Evolutionary conservation across 2,113 vertebrate species (phyloP), one percentile per base, ranked within the genome.

Genomic region (Plecturocebus donacophilus): DNA sequence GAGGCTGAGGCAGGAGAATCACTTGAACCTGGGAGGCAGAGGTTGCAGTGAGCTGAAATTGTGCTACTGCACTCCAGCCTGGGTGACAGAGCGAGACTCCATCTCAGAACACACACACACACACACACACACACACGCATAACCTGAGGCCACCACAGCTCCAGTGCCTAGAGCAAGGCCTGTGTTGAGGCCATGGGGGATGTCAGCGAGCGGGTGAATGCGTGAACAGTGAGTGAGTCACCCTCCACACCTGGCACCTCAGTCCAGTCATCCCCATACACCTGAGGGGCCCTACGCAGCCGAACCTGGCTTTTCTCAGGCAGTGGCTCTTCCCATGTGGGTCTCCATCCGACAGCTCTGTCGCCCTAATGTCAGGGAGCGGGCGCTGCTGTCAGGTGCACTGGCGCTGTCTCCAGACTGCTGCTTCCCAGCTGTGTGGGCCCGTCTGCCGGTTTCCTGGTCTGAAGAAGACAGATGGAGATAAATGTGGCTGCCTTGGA

Each of bases 171-270:
- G 38, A 35, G 7, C 17, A 32, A 16, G 2, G n/a, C 77, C 35
- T 3, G 8, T 4, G 0, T 10, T 4, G 32, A 21, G 68, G 58
- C 40, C 30, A 32, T 21, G 0, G 30, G 6, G 14, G 20, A 4
- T 4, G 6, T 30, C 3, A 30, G 45, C 2, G 2, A 20, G 8
- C 1, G 21, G n/a, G 5, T 0, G 38, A 81, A 13, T 8, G 66
- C 14, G 68, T 45, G 23, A 38, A 25, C 4, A 20, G 11, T 1
- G 5, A 2, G 9, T 4, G 25, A 73, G 1, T 7, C 0, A 0
- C 23, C 32, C 45, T 64, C 49, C 73, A 16, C 25, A 20, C n/a
- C 1, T 21, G 76, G 42, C n/a, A 1, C 38, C 75, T 56, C 71
- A 42, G 61, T 61, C 45, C 30, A 35, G 90, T n/a, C 2, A 0